Evolutionary conservation across 2,888 invertebrate genomes (phyloP).

Genomic region (Epirrhoe tristata): DNA sequence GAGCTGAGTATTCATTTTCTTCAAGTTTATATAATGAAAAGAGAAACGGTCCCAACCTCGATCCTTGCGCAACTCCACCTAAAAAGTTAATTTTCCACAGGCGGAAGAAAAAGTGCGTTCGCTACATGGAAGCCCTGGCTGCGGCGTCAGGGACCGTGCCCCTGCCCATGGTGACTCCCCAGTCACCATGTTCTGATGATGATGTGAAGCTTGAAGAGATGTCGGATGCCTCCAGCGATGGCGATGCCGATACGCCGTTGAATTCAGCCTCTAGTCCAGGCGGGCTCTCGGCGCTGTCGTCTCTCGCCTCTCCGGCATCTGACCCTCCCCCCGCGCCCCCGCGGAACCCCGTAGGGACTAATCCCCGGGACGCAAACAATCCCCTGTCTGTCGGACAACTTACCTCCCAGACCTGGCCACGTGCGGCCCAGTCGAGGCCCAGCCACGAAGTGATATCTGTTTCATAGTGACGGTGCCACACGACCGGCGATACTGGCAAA

Average conservation of each 20-base stretch:
- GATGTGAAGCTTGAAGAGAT: slow-evolving; percentile 88
- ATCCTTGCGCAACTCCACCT: slow-evolving; percentile 32
- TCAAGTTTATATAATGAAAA: slow-evolving; percentile 34
- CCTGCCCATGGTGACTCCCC: slow-evolving; percentile 90
- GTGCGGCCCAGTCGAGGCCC: slow-evolving; percentile 70
- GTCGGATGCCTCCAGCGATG: slow-evolving; percentile 87
- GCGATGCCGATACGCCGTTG: slow-evolving; percentile 81
- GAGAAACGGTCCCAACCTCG: slow-evolving; percentile 42
- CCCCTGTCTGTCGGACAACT: slow-evolving; percentile 96
- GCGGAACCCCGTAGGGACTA: slow-evolving; percentile 94
- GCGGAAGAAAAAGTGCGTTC: slow-evolving; percentile 98
- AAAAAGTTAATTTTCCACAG: slow-evolving; percentile 81
- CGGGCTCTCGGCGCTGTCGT: slow-evolving; percentile 78
- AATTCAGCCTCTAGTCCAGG: slow-evolving; percentile 82
- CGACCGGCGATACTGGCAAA: slow-evolving; percentile 40
- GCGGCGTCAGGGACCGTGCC: slow-evolving; percentile 89
- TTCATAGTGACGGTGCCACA: slow-evolving; percentile 70
- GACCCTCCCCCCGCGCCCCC: slow-evolving; percentile 85
- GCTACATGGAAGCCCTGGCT: slow-evolving; percentile 95
- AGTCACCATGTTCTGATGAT: slow-evolving; percentile 93
- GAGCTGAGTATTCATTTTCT: neutral
- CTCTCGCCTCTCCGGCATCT: slow-evolving; percentile 91
- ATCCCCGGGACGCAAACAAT: slow-evolving; percentile 96
- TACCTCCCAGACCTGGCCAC: slow-evolving; percentile 88
- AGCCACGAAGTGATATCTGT: slow-evolving; percentile 81